Evolutionary conservation across 2,113 vertebrate genomes (phyloP).

Genomic region (Sceloporus tristichus): DNA sequence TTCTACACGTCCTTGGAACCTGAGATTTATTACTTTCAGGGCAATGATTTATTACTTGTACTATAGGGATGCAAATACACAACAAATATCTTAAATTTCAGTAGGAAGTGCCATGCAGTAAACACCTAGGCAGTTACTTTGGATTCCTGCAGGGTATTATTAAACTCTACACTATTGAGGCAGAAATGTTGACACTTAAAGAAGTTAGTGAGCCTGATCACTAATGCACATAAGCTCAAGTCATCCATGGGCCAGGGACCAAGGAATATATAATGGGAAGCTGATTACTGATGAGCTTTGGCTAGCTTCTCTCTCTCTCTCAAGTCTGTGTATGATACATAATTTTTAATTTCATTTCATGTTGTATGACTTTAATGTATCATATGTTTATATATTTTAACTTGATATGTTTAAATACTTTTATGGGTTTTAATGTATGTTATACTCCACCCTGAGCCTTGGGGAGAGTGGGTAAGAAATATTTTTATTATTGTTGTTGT

Average conservation of each 20-base stretch:
- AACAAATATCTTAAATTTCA: conserved; percentile 37
- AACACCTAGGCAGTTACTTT: background rate
- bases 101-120: background rate
- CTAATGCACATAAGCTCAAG: background rate
- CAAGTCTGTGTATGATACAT: background rate
- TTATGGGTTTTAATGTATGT: too few species aligned
- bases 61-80: conserved; percentile 6
- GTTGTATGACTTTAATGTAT: too few species aligned
- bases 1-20: conserved; percentile 15
- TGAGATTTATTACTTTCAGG: conserved; percentile 42
- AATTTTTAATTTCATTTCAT: too few species aligned
- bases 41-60: conserved; percentile 26
- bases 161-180: conserved; percentile 16
- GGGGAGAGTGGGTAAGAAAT: too few species aligned
- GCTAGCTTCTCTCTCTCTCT: background rate
- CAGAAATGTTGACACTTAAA: background rate
- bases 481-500: too few species aligned
- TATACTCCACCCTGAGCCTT: too few species aligned
- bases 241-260: background rate
- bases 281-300: background rate
- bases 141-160: conserved; percentile 14
- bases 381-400: too few species aligned
- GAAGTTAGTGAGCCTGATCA: background rate
- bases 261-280: background rate
- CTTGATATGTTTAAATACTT: too few species aligned